Evolutionary conservation across 2,797 vertebrate species (phyloP).

Genomic region (Sebastes miniatus): DNA sequence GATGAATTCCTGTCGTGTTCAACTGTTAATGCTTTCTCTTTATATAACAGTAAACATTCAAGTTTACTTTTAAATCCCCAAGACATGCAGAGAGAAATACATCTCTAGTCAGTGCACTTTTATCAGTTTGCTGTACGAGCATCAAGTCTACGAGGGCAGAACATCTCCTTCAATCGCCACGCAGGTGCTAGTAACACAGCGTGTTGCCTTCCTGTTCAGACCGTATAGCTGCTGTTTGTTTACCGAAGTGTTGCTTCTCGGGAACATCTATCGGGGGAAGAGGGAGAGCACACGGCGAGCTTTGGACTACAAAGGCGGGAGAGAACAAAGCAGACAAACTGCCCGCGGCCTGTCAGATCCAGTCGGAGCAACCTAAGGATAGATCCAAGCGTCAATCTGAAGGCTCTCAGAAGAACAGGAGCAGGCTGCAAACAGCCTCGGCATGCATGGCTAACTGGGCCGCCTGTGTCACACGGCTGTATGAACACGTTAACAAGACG

Average conservation of each 20-base stretch:
- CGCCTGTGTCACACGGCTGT: conserved; percentile 58
- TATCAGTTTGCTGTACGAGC: neutral
- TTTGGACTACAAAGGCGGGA: conserved; percentile 42
- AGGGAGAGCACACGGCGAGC: conserved; percentile 19
- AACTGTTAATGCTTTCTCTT: neutral
- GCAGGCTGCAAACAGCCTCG: conserved; percentile 44
- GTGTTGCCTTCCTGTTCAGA: conserved; percentile 10
- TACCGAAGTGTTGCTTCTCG: conserved; percentile 4
- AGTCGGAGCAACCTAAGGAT: conserved; percentile 38
- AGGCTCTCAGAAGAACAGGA: conserved; percentile 32
- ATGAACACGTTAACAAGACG: conserved; percentile 60
- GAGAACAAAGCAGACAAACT: conserved; percentile 53
- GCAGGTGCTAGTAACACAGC: conserved; percentile 14
- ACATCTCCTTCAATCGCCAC: neutral
- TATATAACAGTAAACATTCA: neutral
- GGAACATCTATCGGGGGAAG: conserved; percentile 7
- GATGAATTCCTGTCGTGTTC: conserved; percentile 17
- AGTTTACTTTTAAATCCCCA: neutral
- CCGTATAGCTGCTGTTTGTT: conserved; percentile 10
- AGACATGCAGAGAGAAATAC: neutral
- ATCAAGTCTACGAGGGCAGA: neutral
- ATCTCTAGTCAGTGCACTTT: neutral
- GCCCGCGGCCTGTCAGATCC: conserved; percentile 60
- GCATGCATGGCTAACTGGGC: conserved; percentile 64
- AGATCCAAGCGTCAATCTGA: conserved; percentile 48